A percentile compares a stretch with the other conserved stretches of the same genome.
These are phyloP conservation scores for Acropora yongei DNA, from an alignment of 64 coral and sea anemone species.

Conservation along the genomic window DNA sequence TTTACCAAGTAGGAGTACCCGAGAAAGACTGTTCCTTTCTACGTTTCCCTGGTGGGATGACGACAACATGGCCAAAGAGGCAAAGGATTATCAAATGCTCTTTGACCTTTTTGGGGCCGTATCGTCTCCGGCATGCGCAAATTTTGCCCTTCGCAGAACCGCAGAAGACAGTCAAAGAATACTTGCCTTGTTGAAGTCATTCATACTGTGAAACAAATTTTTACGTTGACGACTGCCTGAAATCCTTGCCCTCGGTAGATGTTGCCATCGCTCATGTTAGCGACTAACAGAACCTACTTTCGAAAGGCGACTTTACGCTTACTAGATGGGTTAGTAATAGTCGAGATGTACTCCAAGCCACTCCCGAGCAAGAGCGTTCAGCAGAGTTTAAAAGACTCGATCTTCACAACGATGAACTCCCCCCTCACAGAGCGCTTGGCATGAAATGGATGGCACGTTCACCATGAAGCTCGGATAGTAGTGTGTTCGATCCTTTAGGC, in stretches of 20 bases:
- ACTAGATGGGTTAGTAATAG: constrained; percentile 41
- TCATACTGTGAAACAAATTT: constrained; percentile 37
- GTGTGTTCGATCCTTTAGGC: too few relatives aligned
- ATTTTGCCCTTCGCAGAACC: constrained; percentile 30
- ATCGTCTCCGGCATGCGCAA: constrained; percentile 59
- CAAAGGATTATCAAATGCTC: constrained; percentile 53
- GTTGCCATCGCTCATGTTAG: constrained; percentile 20
- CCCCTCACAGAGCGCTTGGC: constrained; percentile 54
- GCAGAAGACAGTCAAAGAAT: background rate
- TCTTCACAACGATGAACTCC: constrained; percentile 40
- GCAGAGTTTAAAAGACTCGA: constrained; percentile 38
- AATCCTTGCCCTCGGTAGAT: background rate
- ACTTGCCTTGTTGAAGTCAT: background rate
- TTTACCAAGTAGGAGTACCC: constrained; percentile 53
- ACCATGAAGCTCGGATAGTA: too few relatives aligned
- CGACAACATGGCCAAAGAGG: constrained; percentile 24
- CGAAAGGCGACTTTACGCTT: constrained; percentile 50
- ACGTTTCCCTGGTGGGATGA: constrained; percentile 66
- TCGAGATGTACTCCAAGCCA: background rate
- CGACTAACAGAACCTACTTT: background rate
- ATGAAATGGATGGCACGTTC: too few relatives aligned
- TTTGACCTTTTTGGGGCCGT: constrained; percentile 57
- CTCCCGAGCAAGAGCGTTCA: constrained; percentile 23
- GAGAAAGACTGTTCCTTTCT: constrained; percentile 25
- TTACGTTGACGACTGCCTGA: constrained; percentile 64